Evolutionary conservation across 2,888 invertebrate species (phyloP), one percentile per base, ranked within the genome.

Genomic region (Adelognathus sp.): DNA sequence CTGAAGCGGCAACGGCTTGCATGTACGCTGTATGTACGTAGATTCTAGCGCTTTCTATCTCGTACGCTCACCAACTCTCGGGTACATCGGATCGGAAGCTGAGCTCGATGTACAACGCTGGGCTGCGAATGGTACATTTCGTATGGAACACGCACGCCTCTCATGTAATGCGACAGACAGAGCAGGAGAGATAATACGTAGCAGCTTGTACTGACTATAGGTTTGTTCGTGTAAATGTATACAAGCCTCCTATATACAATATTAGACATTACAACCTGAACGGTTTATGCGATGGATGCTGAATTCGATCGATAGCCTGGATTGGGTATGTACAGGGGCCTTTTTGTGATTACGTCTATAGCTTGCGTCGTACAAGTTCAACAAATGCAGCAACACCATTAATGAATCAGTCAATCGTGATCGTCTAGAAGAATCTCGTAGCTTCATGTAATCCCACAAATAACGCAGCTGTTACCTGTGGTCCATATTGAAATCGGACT

Each of bases 141-240:
- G 58, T 66, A 73, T 50, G 56, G 58, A 66, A 73, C 56, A 58
- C 36, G 63, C 58, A 46, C 46, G 73, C 58, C 56, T 14, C 24
- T 16, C 33, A 21, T 63, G 63, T 72, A 73, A 73, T 73, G 66
- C 56, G 39, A n/a, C 36, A n/a, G 36, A 36, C n/a, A n/a, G n/a
- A 36, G 36, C 11, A n/a, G 21, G 46, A 46, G 44, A 21, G 21
- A 58, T 46, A 39, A 74, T 74, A 21, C 60, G 31, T 60, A 67
- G 39, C 58, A 60, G 64, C 60, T 44, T 33, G 63, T 56, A 63
- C 54, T 52, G 31, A 44, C 54, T 63, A 56, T 54, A 54, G 31
- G 14, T 52, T 11, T 50, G n/a, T 70, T 7, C 50, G 9, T 70
- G n/a, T 33, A 21, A 27, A 44, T 29, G 31, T 33, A 64, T 44